Evolutionary conservation across 1,140 invertebrate genomes (phyloP).

Genomic region (Anoplolepis gracilipes): DNA sequence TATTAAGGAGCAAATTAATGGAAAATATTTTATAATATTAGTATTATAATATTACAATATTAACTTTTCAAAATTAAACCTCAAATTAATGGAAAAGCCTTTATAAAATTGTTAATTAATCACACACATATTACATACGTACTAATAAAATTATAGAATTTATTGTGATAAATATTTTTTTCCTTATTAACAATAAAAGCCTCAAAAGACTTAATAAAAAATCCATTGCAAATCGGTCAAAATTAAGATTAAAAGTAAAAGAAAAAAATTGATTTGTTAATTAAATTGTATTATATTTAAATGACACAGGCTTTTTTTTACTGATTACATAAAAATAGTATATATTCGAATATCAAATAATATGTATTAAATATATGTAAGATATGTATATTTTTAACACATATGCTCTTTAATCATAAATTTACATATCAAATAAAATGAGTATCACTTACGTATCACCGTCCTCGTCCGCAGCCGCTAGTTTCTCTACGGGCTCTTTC

Average conservation of each 20-base stretch:
- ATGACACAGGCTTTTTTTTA: neutral
- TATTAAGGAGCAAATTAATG: too few relatives aligned
- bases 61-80: too few relatives aligned
- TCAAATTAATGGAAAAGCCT: too few relatives aligned
- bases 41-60: too few relatives aligned
- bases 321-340: neutral
- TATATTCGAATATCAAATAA: neutral
- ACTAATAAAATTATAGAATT: too few relatives aligned
- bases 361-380: neutral
- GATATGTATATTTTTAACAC: neutral
- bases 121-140: too few relatives aligned
- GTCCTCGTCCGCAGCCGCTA: conserved; percentile 72
- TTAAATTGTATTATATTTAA: neutral
- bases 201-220: too few relatives aligned
- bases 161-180: too few relatives aligned
- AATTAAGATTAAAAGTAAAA: neutral
- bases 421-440: neutral
- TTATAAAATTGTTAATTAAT: too few relatives aligned
- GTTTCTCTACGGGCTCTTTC: conserved; percentile 68
- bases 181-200: too few relatives aligned
- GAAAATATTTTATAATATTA: too few relatives aligned
- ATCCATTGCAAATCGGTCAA: neutral
- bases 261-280: neutral
- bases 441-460: conserved; percentile 78
- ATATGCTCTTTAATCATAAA: neutral